These are phyloP conservation scores for Nothoprocta pentlandii DNA, from an alignment of 2,113 vertebrate species.

Conservation along the genomic window DNA sequence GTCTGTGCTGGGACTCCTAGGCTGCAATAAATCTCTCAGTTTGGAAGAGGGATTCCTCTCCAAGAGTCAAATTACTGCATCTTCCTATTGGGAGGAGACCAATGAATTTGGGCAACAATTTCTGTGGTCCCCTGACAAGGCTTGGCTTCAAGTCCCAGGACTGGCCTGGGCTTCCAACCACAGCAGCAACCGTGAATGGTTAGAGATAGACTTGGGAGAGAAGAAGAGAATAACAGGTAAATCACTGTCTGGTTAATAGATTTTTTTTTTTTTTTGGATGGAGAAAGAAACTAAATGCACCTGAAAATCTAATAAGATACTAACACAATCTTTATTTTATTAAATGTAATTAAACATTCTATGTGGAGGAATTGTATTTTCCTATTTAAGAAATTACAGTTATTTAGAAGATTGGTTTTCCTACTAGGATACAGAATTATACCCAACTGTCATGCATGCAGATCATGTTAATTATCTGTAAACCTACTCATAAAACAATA, in stretches of 20 bases:
- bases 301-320: not conserved
- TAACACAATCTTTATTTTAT: not conserved
- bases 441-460: not conserved
- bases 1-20: conserved; percentile 68
- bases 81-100: conserved; percentile 78
- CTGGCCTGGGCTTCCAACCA: conserved; percentile 78
- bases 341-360: not conserved
- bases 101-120: conserved; percentile 64
- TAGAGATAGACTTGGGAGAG: conserved; percentile 87
- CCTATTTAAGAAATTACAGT: not conserved
- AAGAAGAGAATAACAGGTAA: conserved; percentile 87
- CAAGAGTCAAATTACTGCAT: conserved; percentile 74
- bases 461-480: not conserved
- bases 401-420: not conserved
- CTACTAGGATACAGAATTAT: not conserved
- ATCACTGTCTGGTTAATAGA: not conserved
- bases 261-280: not conserved
- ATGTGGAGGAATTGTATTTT: not conserved
- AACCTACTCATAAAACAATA: not conserved
- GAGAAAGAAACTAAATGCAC: not conserved
- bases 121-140: conserved; percentile 76
- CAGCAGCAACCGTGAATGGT: conserved; percentile 74
- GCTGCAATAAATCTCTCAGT: conserved; percentile 79
- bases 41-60: conserved; percentile 68
- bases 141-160: conserved; percentile 67